phyloP scores from a whole-genome alignment of 2,797 vertebrate species.

The Florisuga fusca region DNA sequence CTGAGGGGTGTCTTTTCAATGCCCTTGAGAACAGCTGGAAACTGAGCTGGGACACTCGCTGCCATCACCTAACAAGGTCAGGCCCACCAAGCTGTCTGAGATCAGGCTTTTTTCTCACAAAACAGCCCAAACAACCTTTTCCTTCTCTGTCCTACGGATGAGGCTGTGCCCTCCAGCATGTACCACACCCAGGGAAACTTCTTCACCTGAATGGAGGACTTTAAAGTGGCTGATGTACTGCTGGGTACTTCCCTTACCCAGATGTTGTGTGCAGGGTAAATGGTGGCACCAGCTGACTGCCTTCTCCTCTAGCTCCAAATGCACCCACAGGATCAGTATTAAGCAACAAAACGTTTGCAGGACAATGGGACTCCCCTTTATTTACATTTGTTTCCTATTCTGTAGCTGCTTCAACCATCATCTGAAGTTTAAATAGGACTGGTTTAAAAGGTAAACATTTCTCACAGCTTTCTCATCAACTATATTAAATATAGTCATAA shows the following conservation, averaged over 20 bases:
- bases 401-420: not conserved
- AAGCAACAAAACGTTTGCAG: not conserved
- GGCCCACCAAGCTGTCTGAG: not conserved
- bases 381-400: not conserved
- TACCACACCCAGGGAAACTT: fast-evolving
- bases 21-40: not conserved
- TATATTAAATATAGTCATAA: slow-evolving; percentile 51
- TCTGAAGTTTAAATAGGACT: slow-evolving; percentile 38
- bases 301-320: not conserved
- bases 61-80: not conserved
- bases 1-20: not conserved
- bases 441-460: slow-evolving; percentile 55
- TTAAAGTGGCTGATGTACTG: fast-evolving
- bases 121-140: not conserved
- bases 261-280: not conserved
- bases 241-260: not conserved
- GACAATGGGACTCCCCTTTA: not conserved
- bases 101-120: not conserved
- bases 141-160: too few relatives aligned
- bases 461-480: slow-evolving; percentile 49
- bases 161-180: not conserved
- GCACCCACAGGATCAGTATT: fast-evolving
- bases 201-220: not conserved
- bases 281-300: not conserved
- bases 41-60: not conserved